These are phyloP conservation scores for Macaria liturata DNA, from an alignment of 2,888 invertebrate species.

Conservation along the genomic window DNA sequence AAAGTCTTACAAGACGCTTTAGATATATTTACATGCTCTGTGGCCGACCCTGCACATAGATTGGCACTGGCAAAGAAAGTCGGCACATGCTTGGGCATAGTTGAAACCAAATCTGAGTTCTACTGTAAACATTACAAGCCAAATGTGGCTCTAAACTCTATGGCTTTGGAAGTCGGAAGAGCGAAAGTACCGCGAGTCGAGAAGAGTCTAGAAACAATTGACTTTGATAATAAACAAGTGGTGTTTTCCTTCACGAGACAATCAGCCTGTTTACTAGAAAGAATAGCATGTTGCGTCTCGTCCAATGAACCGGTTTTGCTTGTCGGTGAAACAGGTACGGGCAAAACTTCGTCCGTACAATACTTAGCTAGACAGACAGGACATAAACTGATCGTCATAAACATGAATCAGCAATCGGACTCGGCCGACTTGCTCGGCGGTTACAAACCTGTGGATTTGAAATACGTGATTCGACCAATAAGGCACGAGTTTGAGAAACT, in stretches of 20 bases:
- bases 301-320: slow-evolving; percentile 95
- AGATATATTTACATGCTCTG: slow-evolving; percentile 94
- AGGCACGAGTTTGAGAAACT: slow-evolving; percentile 91
- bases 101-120: slow-evolving; percentile 91
- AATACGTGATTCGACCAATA: slow-evolving; percentile 91
- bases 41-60: slow-evolving; percentile 86
- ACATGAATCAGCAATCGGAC: slow-evolving; percentile 99
- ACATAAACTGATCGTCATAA: slow-evolving; percentile 95
- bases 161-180: slow-evolving; percentile 88
- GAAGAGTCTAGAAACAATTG: slow-evolving; percentile 62
- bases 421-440: slow-evolving; percentile 98
- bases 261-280: slow-evolving; percentile 92
- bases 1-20: slow-evolving; percentile 94
- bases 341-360: slow-evolving; percentile 98
- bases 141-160: slow-evolving; percentile 82
- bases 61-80: slow-evolving; percentile 88
- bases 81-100: slow-evolving; percentile 91
- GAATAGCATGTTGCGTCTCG: slow-evolving; percentile 92
- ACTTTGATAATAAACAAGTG: slow-evolving; percentile 66
- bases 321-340: slow-evolving; percentile 99
- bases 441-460: slow-evolving; percentile 97
- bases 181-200: slow-evolving; percentile 78
- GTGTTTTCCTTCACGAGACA: slow-evolving; percentile 93
- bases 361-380: slow-evolving; percentile 93
- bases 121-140: slow-evolving; percentile 92